Conservation (phyloP, 1,140 invertebrate species). For the Chelonus insularis region DNA sequence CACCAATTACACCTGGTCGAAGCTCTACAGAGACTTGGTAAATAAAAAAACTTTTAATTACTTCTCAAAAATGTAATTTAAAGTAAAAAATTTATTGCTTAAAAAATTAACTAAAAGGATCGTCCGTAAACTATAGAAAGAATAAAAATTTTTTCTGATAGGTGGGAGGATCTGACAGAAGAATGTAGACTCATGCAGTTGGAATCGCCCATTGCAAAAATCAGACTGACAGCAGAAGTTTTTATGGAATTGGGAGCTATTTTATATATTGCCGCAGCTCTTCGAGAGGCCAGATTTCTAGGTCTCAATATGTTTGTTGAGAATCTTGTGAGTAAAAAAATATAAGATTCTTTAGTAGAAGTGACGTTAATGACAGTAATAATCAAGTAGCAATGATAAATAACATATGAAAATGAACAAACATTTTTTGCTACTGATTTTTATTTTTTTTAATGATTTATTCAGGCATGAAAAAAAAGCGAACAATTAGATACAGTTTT, state of each 20-base stretch:
- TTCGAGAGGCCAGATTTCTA: conserved; percentile 80
- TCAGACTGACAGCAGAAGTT: conserved; percentile 72
- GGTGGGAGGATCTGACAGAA: conserved; percentile 72
- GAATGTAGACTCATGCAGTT: conserved; percentile 72
- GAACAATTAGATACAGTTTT: no score
- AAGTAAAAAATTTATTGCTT: no score
- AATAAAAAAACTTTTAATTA: no score
- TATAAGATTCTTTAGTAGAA: no score
- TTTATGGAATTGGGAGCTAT: conserved; percentile 75
- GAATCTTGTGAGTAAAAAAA: conserved; percentile 71
- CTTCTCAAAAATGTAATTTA: no score
- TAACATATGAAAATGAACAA: neutral
- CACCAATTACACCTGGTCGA: neutral
- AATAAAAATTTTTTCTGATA: conserved; percentile 24
- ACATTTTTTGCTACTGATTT: no score
- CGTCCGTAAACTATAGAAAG: neutral
- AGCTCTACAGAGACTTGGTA: conserved; percentile 6
- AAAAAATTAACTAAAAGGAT: no score
- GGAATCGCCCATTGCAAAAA: conserved; percentile 62
- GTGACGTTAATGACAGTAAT: neutral
- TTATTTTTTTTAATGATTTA: no score
- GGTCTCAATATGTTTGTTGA: conserved; percentile 89
- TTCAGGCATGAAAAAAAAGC: no score
- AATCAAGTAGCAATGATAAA: neutral
- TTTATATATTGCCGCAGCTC: conserved; percentile 78